Base-by-base conservation (phyloP, 2,888 invertebrate species). In the Rugalucina vietnamica region DNA sequence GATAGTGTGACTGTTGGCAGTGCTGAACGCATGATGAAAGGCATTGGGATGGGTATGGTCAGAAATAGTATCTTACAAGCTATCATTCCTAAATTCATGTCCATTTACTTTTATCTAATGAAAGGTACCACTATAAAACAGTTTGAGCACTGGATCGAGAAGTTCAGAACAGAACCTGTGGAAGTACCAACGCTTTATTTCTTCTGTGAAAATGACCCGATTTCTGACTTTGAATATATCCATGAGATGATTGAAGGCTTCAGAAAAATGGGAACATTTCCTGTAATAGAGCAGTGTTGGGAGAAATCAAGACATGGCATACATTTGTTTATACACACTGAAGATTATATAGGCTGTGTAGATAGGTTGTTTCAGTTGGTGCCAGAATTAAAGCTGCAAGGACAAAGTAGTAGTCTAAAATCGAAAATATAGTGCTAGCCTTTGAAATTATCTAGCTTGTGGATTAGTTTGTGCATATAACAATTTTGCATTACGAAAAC, bases 1-100 rank as follows among this genome's bases (percentile, higher is more conserved):
- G 93, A 93, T 82, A 93, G 93, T 76, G 78, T 92, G n/a, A 90
- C 91, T 2, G 80, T 90, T n/a, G 93, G 93, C 3, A 86, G 89
- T 0, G 69, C 90, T 39, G 86, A 91, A 49, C 85, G 85, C 69
- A 92, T 93, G 92, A 82, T 84, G 21, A 72, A 65, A 1, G 92
- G 92, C 0, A 85, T 92, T 10, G 90, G 90, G 0, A 43, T 43
- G 8, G 89, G 90, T 0, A 39, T 88, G 4, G 84, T 90, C 12
- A 65, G 79, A 27, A 89, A 83, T 69, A 32, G 57, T 0, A 3
- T 88, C 0, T 29, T 92, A 1, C 90, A 86, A n/a, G 49, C 24
- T 29, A 3, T 88, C 1, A 82, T 92, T 24, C 85, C 79, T 10
- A 50, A 79, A 8, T 39, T 89, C 0, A 79, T 87, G 27, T 86